Evolutionary conservation across 1,140 invertebrate species (phyloP).

Genomic region (Zophobas atratus): DNA sequence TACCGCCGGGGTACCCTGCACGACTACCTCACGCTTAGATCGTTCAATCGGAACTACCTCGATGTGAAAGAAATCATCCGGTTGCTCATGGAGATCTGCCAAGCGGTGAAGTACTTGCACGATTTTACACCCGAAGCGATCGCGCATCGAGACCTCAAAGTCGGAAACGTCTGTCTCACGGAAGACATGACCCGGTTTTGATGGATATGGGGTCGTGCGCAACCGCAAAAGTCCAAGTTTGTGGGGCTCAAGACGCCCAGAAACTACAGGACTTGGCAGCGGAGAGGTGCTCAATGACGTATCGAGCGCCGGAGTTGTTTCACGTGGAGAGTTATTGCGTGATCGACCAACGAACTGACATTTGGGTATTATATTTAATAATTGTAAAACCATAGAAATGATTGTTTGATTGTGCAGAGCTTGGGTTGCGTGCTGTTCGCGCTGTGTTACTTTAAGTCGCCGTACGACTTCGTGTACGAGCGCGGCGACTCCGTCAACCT

Average conservation of each 20-base stretch:
- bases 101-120: constrained; percentile 84
- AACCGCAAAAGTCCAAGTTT: constrained; percentile 82
- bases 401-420: constrained; percentile 75
- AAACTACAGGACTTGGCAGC: constrained; percentile 85
- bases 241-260: constrained; percentile 80
- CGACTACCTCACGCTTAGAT: constrained; percentile 77
- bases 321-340: constrained; percentile 86
- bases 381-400: too few relatives aligned
- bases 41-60: constrained; percentile 75
- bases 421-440: constrained; percentile 90
- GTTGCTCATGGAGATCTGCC: constrained; percentile 83
- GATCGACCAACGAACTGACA: constrained; percentile 89
- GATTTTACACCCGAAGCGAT: constrained; percentile 80
- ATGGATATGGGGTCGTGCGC: constrained; percentile 91
- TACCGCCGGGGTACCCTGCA: constrained; percentile 86
- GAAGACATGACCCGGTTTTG: constrained; percentile 82
- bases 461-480: constrained; percentile 89
- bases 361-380: constrained; percentile 78
- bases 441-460: constrained; percentile 88
- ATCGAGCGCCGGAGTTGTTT: constrained; percentile 90
- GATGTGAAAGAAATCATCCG: constrained; percentile 77
- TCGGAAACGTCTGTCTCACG: constrained; percentile 85
- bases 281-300: constrained; percentile 90
- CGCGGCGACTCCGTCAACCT: constrained; percentile 90
- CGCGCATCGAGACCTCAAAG: constrained; percentile 89